phyloP scores from a whole-genome alignment of 2,888 invertebrate genomes.

The Polylopha cassiicola region DNA sequence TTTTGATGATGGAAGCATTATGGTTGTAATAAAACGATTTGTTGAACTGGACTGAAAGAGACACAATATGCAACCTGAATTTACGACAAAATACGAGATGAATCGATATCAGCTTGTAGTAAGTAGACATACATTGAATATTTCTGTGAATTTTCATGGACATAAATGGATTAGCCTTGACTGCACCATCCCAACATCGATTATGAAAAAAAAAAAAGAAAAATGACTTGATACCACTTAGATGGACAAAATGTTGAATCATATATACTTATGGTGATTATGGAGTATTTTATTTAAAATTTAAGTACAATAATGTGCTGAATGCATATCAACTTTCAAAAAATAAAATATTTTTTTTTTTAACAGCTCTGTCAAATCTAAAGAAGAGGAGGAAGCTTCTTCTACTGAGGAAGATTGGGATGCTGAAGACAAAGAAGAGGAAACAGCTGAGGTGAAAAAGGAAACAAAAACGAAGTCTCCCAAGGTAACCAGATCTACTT shows the following conservation, averaged over 20 bases:
- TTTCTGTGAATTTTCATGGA: too few relatives aligned
- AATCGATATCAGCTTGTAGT: too few relatives aligned
- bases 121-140: too few relatives aligned
- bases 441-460: constrained; percentile 59
- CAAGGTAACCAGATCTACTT: constrained; percentile 49
- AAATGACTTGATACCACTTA: too few relatives aligned
- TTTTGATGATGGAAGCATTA: constrained; percentile 29
- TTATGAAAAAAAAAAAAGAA: too few relatives aligned
- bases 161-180: too few relatives aligned
- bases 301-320: neutral
- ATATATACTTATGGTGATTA: too few relatives aligned
- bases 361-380: constrained; percentile 64
- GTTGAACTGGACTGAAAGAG: constrained; percentile 12
- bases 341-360: constrained; percentile 14
- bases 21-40: constrained; percentile 4
- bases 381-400: constrained; percentile 61
- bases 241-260: too few relatives aligned
- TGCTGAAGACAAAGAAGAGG: constrained; percentile 66
- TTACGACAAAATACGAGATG: too few relatives aligned
- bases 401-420: constrained; percentile 74
- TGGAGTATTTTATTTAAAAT: neutral
- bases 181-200: too few relatives aligned
- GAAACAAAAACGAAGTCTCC: constrained; percentile 61
- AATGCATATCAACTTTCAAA: constrained; percentile 2
- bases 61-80: too few relatives aligned